These are phyloP conservation scores for Leucoraja erinaceus DNA, from an alignment of 2,113 vertebrate genomes.

Conservation along the genomic window DNA sequence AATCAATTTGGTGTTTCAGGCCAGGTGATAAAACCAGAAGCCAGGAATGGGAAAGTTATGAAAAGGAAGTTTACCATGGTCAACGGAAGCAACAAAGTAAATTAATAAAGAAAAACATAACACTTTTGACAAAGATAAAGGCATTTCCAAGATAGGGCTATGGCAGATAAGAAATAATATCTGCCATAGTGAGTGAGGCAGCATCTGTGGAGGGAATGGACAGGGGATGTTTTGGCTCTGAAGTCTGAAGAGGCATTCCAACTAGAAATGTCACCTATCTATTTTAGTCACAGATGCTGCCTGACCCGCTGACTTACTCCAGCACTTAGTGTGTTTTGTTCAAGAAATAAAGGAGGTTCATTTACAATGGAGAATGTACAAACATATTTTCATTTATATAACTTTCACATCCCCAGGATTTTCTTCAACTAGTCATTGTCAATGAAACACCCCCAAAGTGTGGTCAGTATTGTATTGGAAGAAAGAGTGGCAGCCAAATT, in stretches of 20 bases:
- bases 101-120: not conserved
- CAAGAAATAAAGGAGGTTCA: not conserved
- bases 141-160: not conserved
- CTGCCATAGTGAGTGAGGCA: too few species aligned
- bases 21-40: not conserved
- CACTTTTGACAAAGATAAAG: not conserved
- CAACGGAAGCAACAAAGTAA: not conserved
- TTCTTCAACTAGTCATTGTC: not conserved
- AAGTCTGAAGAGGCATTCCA: too few species aligned
- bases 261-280: too few species aligned
- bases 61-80: not conserved
- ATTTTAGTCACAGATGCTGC: too few species aligned
- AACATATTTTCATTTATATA: not conserved
- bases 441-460: not conserved
- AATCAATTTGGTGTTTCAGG: not conserved
- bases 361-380: not conserved
- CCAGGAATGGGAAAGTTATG: not conserved
- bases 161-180: conserved; percentile 25
- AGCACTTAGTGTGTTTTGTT: too few species aligned
- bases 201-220: too few species aligned
- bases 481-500: conserved; percentile 1
- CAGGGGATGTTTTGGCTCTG: too few species aligned
- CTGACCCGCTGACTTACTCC: too few species aligned
- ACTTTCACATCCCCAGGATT: not conserved
- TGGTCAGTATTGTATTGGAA: not conserved